Percentiles rank a stretch among this genome's conserved stretches.
Conservation (phyloP, 92 coral and sea anemone genomes). For the Epizoanthus stellaris region DNA sequence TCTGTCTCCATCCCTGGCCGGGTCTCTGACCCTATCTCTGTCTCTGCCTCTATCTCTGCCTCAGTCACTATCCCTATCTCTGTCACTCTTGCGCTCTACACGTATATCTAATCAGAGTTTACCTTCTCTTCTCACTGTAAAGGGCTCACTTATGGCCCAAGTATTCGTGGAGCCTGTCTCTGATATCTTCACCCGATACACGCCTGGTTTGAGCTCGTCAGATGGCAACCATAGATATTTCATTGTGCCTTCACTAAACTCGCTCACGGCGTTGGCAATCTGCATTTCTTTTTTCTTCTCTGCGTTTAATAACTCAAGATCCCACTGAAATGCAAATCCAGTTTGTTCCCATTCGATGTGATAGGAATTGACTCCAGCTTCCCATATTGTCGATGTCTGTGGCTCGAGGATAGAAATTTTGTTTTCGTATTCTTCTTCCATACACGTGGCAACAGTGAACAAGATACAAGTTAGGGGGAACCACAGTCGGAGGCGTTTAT, state of each 20-base stretch:
- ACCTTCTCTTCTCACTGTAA: constrained; percentile 66
- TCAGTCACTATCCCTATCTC: no score
- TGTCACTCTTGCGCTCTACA: no score
- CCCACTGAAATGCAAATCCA: constrained; percentile 68
- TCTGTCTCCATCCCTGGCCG: no score
- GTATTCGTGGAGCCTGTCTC: constrained; percentile 29
- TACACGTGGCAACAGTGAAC: constrained; percentile 6
- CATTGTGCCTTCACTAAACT: constrained; percentile 70
- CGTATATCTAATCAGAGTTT: neutral
- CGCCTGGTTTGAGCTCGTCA: constrained; percentile 53
- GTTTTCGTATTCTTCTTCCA: neutral
- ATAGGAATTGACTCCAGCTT: constrained; percentile 54
- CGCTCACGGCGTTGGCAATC: constrained; percentile 68
- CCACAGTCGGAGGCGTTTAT: neutral
- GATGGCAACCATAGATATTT: constrained; percentile 63
- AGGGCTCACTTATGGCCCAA: constrained; percentile 65
- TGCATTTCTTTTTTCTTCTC: constrained; percentile 53
- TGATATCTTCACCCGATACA: constrained; percentile 58
- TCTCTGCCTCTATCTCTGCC: no score
- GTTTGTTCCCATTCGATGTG: constrained; percentile 76
- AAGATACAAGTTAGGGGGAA: neutral
- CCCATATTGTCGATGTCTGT: constrained; percentile 57
- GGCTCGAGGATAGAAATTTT: constrained; percentile 55
- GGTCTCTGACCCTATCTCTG: no score
- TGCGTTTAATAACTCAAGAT: constrained; percentile 56